These are phyloP conservation scores for Magallana gigas DNA, from an alignment of 1,140 invertebrate genomes.

Conservation along the genomic window DNA sequence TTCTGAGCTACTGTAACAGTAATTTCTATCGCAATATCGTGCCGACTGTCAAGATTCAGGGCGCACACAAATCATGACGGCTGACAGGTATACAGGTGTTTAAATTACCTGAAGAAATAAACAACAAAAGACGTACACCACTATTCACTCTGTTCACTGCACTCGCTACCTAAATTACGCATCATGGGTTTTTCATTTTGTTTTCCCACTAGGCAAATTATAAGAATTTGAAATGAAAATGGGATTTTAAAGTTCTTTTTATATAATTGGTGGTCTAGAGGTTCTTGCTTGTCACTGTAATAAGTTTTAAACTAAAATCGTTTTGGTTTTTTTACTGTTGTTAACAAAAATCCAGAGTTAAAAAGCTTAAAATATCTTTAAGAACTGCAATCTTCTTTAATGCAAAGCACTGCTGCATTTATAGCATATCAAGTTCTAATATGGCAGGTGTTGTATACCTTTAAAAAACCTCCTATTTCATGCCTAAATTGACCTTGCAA, in stretches of 20 bases:
- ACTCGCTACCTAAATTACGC: slow-evolving; percentile 2
- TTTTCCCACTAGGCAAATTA: neutral
- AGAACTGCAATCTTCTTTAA: too few relatives aligned
- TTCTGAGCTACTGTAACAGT: neutral
- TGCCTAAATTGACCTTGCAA: neutral
- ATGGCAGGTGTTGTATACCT: neutral
- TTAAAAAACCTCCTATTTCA: neutral
- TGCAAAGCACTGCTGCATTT: too few relatives aligned
- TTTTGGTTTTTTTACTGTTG: too few relatives aligned
- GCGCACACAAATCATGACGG: neutral
- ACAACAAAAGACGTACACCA: neutral
- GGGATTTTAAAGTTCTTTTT: too few relatives aligned
- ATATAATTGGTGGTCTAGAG: too few relatives aligned
- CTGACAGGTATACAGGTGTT: slow-evolving; percentile 21
- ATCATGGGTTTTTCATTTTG: neutral
- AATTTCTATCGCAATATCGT: slow-evolving; percentile 12
- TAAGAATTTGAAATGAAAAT: too few relatives aligned
- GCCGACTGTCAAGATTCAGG: slow-evolving; percentile 19
- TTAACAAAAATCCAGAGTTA: too few relatives aligned
- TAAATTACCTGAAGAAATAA: slow-evolving; percentile 20
- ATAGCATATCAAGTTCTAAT: neutral
- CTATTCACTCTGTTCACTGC: neutral
- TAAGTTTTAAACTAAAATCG: too few relatives aligned
- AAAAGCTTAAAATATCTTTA: too few relatives aligned
- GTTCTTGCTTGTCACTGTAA: too few relatives aligned